Conservation (phyloP, 2,113 vertebrate species). For the Erinaceus europaeus region DNA sequence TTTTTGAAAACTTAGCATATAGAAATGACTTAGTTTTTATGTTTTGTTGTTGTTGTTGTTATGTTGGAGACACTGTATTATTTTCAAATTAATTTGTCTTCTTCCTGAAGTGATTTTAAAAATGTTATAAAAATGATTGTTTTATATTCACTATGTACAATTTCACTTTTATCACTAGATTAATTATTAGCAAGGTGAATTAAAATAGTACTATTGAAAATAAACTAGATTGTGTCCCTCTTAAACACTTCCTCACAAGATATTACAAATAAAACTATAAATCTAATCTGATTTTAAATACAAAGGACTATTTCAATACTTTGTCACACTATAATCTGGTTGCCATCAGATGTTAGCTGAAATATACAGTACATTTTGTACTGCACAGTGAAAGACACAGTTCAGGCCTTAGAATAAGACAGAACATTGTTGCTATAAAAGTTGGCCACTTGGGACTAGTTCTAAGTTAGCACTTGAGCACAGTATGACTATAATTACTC, state of each 20-base stretch:
- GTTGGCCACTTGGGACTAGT: neutral
- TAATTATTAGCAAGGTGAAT: conserved; percentile 7
- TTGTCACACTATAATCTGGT: conserved; percentile 14
- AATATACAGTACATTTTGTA: neutral
- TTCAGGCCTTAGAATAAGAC: conserved; percentile 6
- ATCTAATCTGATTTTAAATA: conserved; percentile 33
- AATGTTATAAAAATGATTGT: conserved; percentile 29
- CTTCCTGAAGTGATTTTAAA: conserved; percentile 10
- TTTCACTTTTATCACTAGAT: conserved; percentile 30
- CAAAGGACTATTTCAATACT: neutral
- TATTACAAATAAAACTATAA: conserved; percentile 26
- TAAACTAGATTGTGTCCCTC: conserved; percentile 1
- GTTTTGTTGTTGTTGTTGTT: neutral
- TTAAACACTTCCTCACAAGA: conserved; percentile 15
- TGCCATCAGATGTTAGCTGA: conserved; percentile 9
- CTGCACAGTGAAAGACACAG: too few relatives aligned
- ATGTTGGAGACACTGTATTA: neutral
- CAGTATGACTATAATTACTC: conserved; percentile 31
- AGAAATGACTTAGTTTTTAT: neutral
- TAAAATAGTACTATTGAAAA: conserved; percentile 21
- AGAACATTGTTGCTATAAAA: neutral
- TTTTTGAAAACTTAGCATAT: neutral
- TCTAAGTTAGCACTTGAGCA: neutral
- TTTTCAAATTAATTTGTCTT: conserved; percentile 44
- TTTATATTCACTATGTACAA: conserved; percentile 14